A percentile compares a stretch with the other conserved stretches of the same genome.
These are phyloP conservation scores for Alca torda DNA, from an alignment of 2,797 vertebrate genomes.

Conservation along the genomic window DNA sequence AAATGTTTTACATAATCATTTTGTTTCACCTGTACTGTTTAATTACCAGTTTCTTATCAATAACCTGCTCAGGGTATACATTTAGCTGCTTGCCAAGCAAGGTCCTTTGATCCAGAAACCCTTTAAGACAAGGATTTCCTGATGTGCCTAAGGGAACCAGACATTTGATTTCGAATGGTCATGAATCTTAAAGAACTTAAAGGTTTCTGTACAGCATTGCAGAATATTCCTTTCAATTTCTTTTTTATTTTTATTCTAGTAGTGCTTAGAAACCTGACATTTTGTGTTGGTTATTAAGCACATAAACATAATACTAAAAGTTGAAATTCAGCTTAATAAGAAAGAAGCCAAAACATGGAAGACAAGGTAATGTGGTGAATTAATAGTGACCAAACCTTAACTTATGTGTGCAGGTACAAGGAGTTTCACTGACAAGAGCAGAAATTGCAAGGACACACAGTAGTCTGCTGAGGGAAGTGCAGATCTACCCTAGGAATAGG, in stretches of 20 bases:
- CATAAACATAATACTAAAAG: not conserved
- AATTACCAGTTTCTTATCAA: slow-evolving; percentile 9
- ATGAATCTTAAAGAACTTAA: not conserved
- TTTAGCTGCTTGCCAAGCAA: not conserved
- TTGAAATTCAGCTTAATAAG: not conserved
- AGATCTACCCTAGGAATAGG: not conserved
- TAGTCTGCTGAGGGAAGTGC: not conserved
- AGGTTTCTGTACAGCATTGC: not conserved
- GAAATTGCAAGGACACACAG: not conserved
- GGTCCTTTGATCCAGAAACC: not conserved
- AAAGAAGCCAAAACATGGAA: not conserved
- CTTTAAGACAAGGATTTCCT: not conserved
- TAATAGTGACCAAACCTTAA: not conserved
- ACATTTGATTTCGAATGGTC: not conserved
- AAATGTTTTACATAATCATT: slow-evolving; percentile 7
- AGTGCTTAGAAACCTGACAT: not conserved
- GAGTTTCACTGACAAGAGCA: not conserved
- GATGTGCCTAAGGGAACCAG: not conserved
- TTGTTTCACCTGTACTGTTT: not conserved
- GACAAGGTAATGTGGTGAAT: not conserved
- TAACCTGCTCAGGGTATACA: not conserved
- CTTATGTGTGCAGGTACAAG: not conserved
- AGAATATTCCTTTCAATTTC: not conserved
- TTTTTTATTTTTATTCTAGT: not conserved
- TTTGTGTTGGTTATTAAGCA: not conserved